Conservation (phyloP, 2,113 vertebrate genomes). For the Chionodraco myersi region DNA sequence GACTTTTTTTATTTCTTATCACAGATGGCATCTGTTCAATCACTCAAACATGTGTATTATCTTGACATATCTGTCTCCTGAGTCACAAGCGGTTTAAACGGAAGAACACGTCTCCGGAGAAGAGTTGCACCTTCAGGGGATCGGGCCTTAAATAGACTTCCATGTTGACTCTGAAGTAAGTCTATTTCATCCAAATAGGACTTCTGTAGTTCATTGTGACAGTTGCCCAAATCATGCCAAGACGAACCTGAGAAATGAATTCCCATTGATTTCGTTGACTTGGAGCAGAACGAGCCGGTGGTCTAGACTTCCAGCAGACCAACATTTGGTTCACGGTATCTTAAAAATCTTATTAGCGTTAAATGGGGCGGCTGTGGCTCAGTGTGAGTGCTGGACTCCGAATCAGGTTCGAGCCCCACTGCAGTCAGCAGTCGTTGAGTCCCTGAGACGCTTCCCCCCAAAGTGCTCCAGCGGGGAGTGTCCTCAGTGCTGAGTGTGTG, state of each 20-base stretch:
- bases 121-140: not conserved
- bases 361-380: no score
- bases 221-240: not conserved
- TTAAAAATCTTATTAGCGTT: not conserved
- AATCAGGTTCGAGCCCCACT: no score
- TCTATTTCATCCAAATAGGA: not conserved
- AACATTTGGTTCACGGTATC: not conserved
- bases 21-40: constrained; percentile 52
- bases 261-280: not conserved
- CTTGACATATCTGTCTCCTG: constrained; percentile 50
- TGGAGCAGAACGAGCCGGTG: not conserved
- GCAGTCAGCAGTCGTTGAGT: no score
- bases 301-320: not conserved
- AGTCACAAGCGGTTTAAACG: not conserved
- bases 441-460: no score
- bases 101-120: not conserved
- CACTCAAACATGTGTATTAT: constrained; percentile 46
- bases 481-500: no score
- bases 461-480: no score
- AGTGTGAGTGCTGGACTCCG: no score
- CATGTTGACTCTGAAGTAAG: not conserved
- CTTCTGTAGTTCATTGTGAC: not conserved
- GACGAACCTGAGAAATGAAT: no score
- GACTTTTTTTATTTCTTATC: constrained; percentile 35
- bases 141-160: not conserved